Base-by-base conservation (phyloP, 2,113 vertebrate species). In the Pelobates fuscus region DNA sequence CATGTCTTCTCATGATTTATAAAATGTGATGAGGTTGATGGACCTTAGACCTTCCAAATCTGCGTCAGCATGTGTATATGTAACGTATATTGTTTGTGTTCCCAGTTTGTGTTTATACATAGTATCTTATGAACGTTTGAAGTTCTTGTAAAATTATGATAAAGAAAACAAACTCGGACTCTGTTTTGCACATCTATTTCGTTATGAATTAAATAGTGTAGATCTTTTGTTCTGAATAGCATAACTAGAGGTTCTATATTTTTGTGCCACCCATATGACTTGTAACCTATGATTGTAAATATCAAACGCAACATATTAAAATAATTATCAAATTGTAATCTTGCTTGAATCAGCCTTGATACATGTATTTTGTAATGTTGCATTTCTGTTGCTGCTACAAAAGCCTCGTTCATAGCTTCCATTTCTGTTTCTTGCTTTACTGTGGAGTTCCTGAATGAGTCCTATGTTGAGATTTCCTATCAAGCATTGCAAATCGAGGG, bases 1-100 rank as follows among this genome's bases (percentile, higher is more conserved):
- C 72, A 75, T 67, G 63, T 37, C 15, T 14, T 18, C 63, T 30
- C 57, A 61, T 77, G 73, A 68, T 77, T 77, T 77, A 61, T 77
- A 60, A 77, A 4, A 60, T 60, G 65, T 77, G 73, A 52, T 15
- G 18, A 49, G 24, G 43, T 49, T 68, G 8, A 29, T 59, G 41
- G 20, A 32, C 52, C 44, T 44, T 64, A n/a, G 55, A 30, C 61
- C 52, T 66, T 43, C 15, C 5, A 27, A 6, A 49, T 25, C 46
- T 66, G n/a, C 63, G 37, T 60, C 43, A 73, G 71, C 71, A 64
- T 73, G 71, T 66, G 23, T 60, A 21, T 57, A 46, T 74, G 3
- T 65, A 61, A 8, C 14, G 29, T 67, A 11, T 27, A 30, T 20
- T 49, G 32, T 49, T 43, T 41, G 46, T 74, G 29, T 25, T 66